These are phyloP conservation scores for Drosophila athabasca DNA, from an alignment of 1,140 invertebrate genomes.

Conservation along the genomic window DNA sequence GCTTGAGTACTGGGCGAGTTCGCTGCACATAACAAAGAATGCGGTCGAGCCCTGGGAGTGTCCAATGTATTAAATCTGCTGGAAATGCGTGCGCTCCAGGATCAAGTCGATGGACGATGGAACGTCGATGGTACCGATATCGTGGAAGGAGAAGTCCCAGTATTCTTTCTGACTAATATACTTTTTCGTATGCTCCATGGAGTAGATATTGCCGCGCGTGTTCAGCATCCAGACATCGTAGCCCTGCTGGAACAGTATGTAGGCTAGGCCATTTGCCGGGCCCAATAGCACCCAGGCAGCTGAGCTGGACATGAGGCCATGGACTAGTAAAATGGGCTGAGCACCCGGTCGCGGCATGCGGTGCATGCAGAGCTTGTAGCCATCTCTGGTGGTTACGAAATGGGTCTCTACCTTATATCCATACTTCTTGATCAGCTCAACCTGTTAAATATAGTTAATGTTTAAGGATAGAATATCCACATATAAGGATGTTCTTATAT, in stretches of 20 bases:
- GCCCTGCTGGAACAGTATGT: slow-evolving; percentile 87
- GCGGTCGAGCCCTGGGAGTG: slow-evolving; percentile 85
- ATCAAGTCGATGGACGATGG: slow-evolving; percentile 88
- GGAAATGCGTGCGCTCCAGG: slow-evolving; percentile 83
- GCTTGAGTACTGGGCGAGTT: slow-evolving; percentile 87
- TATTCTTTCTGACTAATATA: slow-evolving; percentile 70
- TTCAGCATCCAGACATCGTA: slow-evolving; percentile 88
- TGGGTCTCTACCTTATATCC: slow-evolving; percentile 86
- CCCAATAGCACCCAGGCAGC: slow-evolving; percentile 85
- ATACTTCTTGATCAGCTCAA: slow-evolving; percentile 83
- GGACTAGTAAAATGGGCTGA: no score
- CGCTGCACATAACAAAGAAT: slow-evolving; percentile 87
- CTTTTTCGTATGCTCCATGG: slow-evolving; percentile 84
- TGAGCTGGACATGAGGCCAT: slow-evolving; percentile 85
- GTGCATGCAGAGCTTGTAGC: slow-evolving; percentile 84
- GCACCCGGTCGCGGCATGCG: slow-evolving; percentile 58
- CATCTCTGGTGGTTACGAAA: slow-evolving; percentile 84
- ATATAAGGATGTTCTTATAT: no score
- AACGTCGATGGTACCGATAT: slow-evolving; percentile 88
- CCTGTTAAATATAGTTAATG: slow-evolving; percentile 13
- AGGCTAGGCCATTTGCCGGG: slow-evolving; percentile 84
- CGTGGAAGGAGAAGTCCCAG: slow-evolving; percentile 86
- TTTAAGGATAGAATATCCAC: not conserved
- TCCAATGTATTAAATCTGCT: slow-evolving; percentile 83
- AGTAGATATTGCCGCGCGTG: slow-evolving; percentile 84